phyloP scores from a whole-genome alignment of 1,140 invertebrate genomes.

The Formica selysi region DNA sequence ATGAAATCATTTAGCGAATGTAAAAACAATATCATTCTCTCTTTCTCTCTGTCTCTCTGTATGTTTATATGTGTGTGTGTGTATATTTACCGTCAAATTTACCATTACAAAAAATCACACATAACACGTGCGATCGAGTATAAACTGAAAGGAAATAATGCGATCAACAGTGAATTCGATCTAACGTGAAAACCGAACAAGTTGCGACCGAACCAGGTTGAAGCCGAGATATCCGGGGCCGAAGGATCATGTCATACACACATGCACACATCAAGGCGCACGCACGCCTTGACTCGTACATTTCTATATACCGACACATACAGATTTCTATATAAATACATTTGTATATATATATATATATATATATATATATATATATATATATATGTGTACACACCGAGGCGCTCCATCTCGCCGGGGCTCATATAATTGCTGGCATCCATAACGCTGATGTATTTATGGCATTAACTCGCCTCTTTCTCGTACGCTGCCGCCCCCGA shows the following conservation, averaged over 20 bases:
- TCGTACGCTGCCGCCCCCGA: constrained; percentile 79
- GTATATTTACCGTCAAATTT: not conserved
- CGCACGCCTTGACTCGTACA: constrained; percentile 5
- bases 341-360: constrained; percentile 54
- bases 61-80: no score
- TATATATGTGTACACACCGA: constrained; percentile 64
- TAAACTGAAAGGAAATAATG: constrained; percentile 77
- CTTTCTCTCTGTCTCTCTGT: no score
- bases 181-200: constrained; percentile 83
- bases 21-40: not conserved
- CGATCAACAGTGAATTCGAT: constrained; percentile 78
- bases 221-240: constrained; percentile 78
- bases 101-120: not conserved
- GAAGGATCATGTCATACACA: constrained; percentile 76
- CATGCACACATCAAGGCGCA: not conserved
- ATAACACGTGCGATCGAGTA: not conserved
- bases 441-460: constrained; percentile 87
- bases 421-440: constrained; percentile 86
- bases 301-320: constrained; percentile 6
- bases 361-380: constrained; percentile 43
- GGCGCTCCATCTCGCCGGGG: constrained; percentile 83
- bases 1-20: constrained; percentile 13
- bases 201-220: constrained; percentile 73
- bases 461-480: constrained; percentile 86
- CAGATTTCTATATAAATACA: constrained; percentile 57